A percentile compares a stretch with the other conserved stretches of the same genome.
Evolutionary conservation across 1,140 invertebrate genomes (phyloP).

Genomic region (Conopomorpha cramerella): DNA sequence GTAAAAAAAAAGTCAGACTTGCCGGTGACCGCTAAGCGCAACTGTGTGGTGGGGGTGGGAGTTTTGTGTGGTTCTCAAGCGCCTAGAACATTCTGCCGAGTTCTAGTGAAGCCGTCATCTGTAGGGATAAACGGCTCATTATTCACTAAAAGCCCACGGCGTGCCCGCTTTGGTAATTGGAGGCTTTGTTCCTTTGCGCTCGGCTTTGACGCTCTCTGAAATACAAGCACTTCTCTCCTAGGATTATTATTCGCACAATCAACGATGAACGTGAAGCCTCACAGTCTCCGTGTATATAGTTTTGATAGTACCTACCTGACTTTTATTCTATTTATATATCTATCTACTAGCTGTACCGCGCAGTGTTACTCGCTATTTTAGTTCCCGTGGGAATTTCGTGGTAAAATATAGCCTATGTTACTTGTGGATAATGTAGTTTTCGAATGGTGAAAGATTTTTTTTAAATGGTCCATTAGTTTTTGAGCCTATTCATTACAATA

Average conservation of each 20-base stretch:
- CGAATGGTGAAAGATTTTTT: background rate
- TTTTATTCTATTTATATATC: background rate
- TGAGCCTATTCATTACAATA: no score
- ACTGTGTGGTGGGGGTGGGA: background rate
- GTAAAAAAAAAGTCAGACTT: no score
- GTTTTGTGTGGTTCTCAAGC: no score
- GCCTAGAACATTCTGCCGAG: no score
- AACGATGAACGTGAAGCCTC: slow-evolving; percentile 24
- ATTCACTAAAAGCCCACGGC: slow-evolving; percentile 57
- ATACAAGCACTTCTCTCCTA: slow-evolving; percentile 20
- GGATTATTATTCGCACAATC: slow-evolving; percentile 45
- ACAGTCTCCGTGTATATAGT: background rate
- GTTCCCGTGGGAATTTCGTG: background rate
- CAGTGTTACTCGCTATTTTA: background rate
- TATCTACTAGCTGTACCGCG: background rate
- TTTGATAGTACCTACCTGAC: background rate
- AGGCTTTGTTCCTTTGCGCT: slow-evolving; percentile 47
- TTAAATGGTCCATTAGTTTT: no score
- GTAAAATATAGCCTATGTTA: background rate
- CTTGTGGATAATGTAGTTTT: background rate
- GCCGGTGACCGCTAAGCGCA: background rate
- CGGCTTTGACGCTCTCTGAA: slow-evolving; percentile 31
- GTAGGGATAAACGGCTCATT: slow-evolving; percentile 48
- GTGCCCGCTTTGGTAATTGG: slow-evolving; percentile 49
- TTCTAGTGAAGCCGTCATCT: slow-evolving; percentile 41